Evolutionary conservation across 2,888 invertebrate genomes (phyloP), one percentile per base, ranked within the genome.

Genomic region (Chrysolina americana): DNA sequence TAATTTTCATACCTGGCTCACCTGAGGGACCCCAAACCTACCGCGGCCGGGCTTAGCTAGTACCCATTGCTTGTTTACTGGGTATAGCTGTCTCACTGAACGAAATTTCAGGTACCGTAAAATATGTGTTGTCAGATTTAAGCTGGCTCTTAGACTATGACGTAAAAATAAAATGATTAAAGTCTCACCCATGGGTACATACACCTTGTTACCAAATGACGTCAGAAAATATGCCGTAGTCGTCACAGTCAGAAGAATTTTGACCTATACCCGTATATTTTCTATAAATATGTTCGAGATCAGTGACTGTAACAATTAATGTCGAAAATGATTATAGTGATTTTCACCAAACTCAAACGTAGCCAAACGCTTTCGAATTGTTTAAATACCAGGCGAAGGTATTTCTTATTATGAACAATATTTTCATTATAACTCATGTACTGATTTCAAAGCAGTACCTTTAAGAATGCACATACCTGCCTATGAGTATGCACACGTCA

Each of bases 341-440:
- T 66, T 71, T 50, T 36, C 28, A 23, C 59, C 13, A 15, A 71
- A 66, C n/a, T 56, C 50, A 47, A 44, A 41, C 62, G 41, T 47
- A 66, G 62, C 62, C 66, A 71, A 41, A 23, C 66, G 65, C 66
- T 71, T 71, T 71, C 66, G 50, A 71, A 71, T 71, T 59, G 66
- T 71, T 66, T 62, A 71, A 68, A 71, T 71, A 47, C 41, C 64
- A 64, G 8, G 64, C 48, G 48, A 41, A 17, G 28, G 23, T 47
- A 47, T 59, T 59, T 59, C 59, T 36, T 36, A 48, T 47, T 62
- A 62, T 70, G n/a, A 66, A 48, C 4, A 28, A 59, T 59, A 59
- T 28, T 59, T 59, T 59, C 36, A 56, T 56, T 56, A 56, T 13
- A 56, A 56, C 13, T 0, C 1, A 11, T 23, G 13, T 5, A 23